Evolutionary conservation across 2,113 vertebrate species (phyloP), one percentile per base, ranked within the genome.

Genomic region (Triplophysa tibetana): DNA sequence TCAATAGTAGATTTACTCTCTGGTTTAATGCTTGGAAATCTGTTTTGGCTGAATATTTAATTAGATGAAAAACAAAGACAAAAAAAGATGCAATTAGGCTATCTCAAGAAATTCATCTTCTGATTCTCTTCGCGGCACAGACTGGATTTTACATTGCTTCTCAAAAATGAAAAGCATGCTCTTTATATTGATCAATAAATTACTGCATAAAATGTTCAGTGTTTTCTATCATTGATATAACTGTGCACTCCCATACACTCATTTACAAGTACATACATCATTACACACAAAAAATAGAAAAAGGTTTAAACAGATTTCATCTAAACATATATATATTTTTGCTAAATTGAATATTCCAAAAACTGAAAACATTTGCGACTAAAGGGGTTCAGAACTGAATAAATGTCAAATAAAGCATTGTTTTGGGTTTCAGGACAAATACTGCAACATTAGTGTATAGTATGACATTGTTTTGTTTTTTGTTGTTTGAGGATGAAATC

Each of bases 121-220:
- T 11, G 74, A 74, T 73, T 79, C 73, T 76, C 81, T 66, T 85
- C 88, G 88, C 89, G 86, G 92, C 89, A 86, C 78, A 84, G 85
- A 86, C 82, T 88, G 91, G 67, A 90, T 75, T 74, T 72, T 88
- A 88, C 88, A 91, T 89, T 90, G 92, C 92, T 91, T 86, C 69
- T 88, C 85, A 88, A 83, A 38, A 89, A 86, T 84, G 82, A 86
- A 78, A 84, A 85, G 81, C 90, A 91, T 90, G 91, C 89, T 89
- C 90, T 92, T 54, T 12, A 62, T 62, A 76, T 41, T 61, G 48
- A 74, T 85, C 82, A 88, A 86, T 88, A 88, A 88, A 88, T 88
- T 86, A 43, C 75, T 77, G 75, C 75, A 86, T 83, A 86, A 84
- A 85, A 84, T 80, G 86, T 84, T 85, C 86, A 84, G 86, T 83